Percentiles rank a stretch among this genome's conserved stretches.
Conservation (phyloP, 2,888 invertebrate species). For the Lasioglossum calceatum region DNA sequence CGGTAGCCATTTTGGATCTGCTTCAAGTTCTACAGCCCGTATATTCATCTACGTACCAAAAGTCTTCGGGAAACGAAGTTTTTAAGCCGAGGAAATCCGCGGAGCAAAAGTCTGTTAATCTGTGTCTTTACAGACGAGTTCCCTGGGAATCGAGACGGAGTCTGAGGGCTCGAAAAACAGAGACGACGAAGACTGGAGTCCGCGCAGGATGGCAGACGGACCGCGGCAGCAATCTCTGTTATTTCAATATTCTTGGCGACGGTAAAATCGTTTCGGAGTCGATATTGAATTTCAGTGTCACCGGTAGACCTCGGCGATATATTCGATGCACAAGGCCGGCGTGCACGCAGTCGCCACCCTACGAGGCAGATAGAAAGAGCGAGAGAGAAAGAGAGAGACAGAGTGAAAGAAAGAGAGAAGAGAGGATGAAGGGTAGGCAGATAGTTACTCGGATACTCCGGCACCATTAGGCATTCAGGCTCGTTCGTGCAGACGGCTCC, state of each 20-base stretch:
- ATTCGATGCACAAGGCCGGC: conserved; percentile 28
- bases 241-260: conserved; percentile 21
- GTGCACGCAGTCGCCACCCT: conserved; percentile 38
- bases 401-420: background rate
- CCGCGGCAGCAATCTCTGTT: conserved; percentile 28
- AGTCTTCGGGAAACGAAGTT: background rate
- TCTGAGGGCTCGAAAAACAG: background rate
- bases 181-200: background rate
- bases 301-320: conserved; percentile 2
- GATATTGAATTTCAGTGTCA: conserved; percentile 69
- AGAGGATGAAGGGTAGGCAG: conserved; percentile 2
- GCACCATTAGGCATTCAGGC: conserved; percentile 68
- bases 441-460: conserved; percentile 61
- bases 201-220: background rate
- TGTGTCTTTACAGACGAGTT: background rate
- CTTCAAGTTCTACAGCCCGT: background rate
- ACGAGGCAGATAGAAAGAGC: background rate
- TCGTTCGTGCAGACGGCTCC: conserved; percentile 65
- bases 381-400: background rate
- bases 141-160: background rate
- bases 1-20: background rate
- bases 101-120: background rate
- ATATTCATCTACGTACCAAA: background rate
- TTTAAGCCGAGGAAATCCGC: background rate
- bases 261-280: conserved; percentile 10